phyloP scores from a whole-genome alignment of 2,113 vertebrate species.

The Myanophis thanlyinensis region DNA sequence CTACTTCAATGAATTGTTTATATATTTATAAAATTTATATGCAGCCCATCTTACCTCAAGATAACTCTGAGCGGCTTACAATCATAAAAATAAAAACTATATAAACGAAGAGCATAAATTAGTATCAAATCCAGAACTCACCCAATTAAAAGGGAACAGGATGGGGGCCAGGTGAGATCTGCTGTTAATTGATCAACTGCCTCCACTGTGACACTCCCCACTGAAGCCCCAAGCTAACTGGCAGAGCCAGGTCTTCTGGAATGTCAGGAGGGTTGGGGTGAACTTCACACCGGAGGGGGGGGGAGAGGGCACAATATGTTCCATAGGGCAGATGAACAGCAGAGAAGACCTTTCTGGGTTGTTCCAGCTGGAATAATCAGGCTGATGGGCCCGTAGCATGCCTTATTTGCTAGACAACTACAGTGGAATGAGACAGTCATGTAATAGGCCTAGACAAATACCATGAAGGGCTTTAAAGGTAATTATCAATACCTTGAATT shows the following conservation, averaged over 20 bases:
- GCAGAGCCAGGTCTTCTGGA: neutral
- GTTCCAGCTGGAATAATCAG: neutral
- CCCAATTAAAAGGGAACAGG: neutral
- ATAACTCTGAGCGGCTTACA: neutral
- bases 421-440: neutral
- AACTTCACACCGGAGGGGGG: neutral
- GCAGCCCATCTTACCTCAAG: neutral
- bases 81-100: neutral
- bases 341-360: neutral
- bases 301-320: neutral
- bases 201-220: neutral
- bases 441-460: neutral
- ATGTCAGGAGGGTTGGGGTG: neutral
- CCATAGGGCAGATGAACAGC: neutral
- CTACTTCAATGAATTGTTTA: neutral
- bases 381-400: neutral
- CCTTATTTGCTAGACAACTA: neutral
- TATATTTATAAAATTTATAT: neutral
- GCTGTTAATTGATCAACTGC: neutral
- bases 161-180: neutral
- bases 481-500: neutral
- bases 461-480: neutral
- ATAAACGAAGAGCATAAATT: neutral
- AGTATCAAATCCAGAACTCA: neutral
- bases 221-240: neutral